Evolutionary conservation across 2,888 invertebrate genomes (phyloP).

Genomic region (Chironomus riparius): DNA sequence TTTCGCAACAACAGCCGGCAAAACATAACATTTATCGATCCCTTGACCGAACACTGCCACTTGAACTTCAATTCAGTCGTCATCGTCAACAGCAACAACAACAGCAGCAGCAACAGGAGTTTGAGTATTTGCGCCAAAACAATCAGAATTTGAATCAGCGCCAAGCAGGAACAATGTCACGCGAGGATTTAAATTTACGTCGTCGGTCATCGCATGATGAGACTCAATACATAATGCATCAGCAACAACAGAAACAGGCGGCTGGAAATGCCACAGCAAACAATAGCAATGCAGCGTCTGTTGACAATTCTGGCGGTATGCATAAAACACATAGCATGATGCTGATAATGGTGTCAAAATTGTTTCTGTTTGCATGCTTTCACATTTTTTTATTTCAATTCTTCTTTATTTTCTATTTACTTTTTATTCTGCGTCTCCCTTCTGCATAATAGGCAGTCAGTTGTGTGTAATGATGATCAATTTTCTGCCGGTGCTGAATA

Average conservation of each 20-base stretch:
- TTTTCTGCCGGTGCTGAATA: too few relatives aligned
- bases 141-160: slow-evolving; percentile 30
- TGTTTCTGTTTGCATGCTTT: neutral
- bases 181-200: slow-evolving; percentile 42
- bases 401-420: too few relatives aligned
- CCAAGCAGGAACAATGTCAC: slow-evolving; percentile 32
- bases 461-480: too few relatives aligned
- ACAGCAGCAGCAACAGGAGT: slow-evolving; percentile 27
- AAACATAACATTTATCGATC: slow-evolving; percentile 43
- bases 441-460: too few relatives aligned
- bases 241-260: slow-evolving; percentile 12
- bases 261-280: neutral
- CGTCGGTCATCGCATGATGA: slow-evolving; percentile 43
- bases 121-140: slow-evolving; percentile 34
- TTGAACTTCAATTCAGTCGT: slow-evolving; percentile 42
- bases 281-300: neutral
- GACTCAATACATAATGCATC: slow-evolving; percentile 33
- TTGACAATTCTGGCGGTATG: slow-evolving; percentile 17
- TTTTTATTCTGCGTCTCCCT: too few relatives aligned
- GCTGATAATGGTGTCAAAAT: too few relatives aligned
- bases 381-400: neutral
- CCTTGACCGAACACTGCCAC: slow-evolving; percentile 40
- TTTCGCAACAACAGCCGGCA: slow-evolving; percentile 34
- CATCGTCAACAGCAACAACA: slow-evolving; percentile 38
- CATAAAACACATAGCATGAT: neutral